Conservation (phyloP, 2,888 invertebrate genomes). For the Apodemia mormo region DNA sequence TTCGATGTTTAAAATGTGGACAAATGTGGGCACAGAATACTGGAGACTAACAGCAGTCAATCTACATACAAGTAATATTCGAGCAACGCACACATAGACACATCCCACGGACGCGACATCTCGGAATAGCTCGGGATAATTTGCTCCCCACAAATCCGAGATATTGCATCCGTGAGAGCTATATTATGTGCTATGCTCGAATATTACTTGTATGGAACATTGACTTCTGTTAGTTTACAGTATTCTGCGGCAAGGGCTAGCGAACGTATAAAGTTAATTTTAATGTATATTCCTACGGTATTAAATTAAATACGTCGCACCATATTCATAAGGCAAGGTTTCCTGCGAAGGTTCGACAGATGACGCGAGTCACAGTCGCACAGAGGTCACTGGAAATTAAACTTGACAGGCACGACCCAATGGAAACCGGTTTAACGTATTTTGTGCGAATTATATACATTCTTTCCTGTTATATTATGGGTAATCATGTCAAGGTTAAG, state of each 20-base stretch:
- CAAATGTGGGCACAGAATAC: no score
- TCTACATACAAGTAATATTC: no score
- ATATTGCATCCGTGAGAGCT: no score
- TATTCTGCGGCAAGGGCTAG: background rate
- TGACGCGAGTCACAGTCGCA: conserved; percentile 3
- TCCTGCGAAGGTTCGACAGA: conserved; percentile 7
- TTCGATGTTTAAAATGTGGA: no score
- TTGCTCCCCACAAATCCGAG: no score
- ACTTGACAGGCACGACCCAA: background rate
- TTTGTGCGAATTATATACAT: background rate
- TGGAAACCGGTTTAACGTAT: conserved; percentile 1
- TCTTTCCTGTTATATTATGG: conserved; percentile 10
- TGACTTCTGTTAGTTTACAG: no score
- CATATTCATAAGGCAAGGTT: conserved; percentile 8
- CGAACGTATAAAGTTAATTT: background rate
- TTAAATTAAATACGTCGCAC: background rate
- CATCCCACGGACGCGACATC: no score
- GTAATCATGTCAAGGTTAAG: conserved; percentile 11
- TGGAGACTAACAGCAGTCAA: no score
- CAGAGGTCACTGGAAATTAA: conserved; percentile 8
- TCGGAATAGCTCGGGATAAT: no score
- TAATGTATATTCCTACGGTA: background rate
- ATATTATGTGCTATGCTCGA: no score
- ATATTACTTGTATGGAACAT: no score
- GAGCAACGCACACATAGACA: no score